phyloP scores from a whole-genome alignment of 2,888 invertebrate genomes.

The Nymphalis urticae region DNA sequence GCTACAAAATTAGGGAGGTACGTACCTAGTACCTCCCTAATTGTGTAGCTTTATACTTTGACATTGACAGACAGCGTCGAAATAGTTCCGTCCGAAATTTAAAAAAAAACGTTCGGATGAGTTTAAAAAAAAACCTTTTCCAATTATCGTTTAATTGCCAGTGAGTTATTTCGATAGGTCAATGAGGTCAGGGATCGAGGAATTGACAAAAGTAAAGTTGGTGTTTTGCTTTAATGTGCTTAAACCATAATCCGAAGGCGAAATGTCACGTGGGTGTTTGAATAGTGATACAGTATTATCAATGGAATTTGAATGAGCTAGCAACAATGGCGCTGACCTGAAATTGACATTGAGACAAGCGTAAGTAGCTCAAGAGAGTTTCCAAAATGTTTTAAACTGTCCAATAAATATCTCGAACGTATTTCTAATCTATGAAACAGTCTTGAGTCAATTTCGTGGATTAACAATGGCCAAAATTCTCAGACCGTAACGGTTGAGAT shows the following conservation, averaged over 20 bases:
- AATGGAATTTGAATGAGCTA: slow-evolving; percentile 44
- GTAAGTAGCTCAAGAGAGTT: slow-evolving; percentile 32
- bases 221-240: slow-evolving; percentile 4
- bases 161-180: background rate
- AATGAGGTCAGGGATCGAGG: background rate
- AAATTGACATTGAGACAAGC: slow-evolving; percentile 32
- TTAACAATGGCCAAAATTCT: slow-evolving; percentile 7
- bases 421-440: slow-evolving; percentile 1
- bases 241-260: slow-evolving; percentile 21
- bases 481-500: slow-evolving; percentile 7
- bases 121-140: too few species aligned
- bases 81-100: background rate
- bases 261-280: slow-evolving; percentile 43
- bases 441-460: slow-evolving; percentile 2
- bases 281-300: slow-evolving; percentile 44
- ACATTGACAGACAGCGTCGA: slow-evolving; percentile 37
- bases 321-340: slow-evolving; percentile 36
- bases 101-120: too few species aligned
- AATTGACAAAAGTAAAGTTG: background rate
- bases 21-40: slow-evolving; percentile 16
- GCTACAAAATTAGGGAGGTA: too few species aligned
- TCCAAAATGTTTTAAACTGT: slow-evolving; percentile 28
- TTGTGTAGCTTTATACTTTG: slow-evolving; percentile 12
- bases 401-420: slow-evolving; percentile 11
- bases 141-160: too few species aligned